Base-by-base conservation (phyloP, 2,113 vertebrate genomes). In the Bothrops jararaca region DNA sequence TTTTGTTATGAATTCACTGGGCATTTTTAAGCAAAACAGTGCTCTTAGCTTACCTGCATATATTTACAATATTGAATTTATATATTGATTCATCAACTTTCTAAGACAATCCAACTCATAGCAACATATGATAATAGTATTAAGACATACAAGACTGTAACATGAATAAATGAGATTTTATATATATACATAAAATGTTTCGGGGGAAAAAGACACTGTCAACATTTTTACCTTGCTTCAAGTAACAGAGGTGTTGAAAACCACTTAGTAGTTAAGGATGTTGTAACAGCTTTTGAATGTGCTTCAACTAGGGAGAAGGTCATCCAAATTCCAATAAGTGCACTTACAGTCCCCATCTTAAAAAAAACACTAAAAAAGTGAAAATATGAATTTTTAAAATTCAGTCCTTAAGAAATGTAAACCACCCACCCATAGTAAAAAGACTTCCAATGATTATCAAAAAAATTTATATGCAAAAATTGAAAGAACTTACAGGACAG, bases 271-370 rank as follows among this genome's bases (percentile, higher is more conserved):
- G 98, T 98, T 7, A 99, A 98, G 56, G 98, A 99, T 50, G 99
- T 99, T 91, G 99, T 99, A 91, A 99, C 97, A 23, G 98, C 99
- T 96, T 99, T 99, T 48, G 99, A 99, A 97, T 98, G 98, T 18
- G 98, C 98, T 91, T 95, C 97, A 34, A 95, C 98, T 93, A 96
- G 96, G 5, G 97, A 97, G 26, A 92, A 95, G 88, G 97, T 97
- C 92, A 98, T 95, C 96, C 98, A 97, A 24, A 97, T 95, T 91
- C 97, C 96, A 96, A 98, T 95, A 88, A 98, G 52, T 57, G 95
- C 85, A 93, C 94, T 95, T 95, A 98, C 88, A 95, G 97, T 94
- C 97, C 97, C 97, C 99, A 99, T 99, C 95, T 97, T 99, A 94
- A 3, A 94, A n/a, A 94, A 94, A 94, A 57, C 20, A 48, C 94